Conservation (phyloP, 2,113 vertebrate genomes). For the Myiozetetes cayanensis region DNA sequence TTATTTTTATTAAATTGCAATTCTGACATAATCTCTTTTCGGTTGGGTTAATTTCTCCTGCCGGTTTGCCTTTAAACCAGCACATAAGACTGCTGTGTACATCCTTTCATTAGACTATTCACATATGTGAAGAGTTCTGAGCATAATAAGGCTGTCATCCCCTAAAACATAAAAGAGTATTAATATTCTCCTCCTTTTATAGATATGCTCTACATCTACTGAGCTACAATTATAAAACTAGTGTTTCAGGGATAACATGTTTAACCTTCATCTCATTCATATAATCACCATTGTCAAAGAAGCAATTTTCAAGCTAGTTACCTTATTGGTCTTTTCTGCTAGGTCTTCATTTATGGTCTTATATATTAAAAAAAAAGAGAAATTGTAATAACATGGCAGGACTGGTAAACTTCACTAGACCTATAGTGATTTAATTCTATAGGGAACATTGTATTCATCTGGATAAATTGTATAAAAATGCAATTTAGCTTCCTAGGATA, state of each 20-base stretch:
- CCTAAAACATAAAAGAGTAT: background rate
- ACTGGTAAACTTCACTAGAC: background rate
- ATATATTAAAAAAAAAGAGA: background rate
- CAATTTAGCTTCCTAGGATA: background rate
- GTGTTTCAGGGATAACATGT: background rate
- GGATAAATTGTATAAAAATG: background rate
- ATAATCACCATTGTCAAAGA: background rate
- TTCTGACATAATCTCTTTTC: too few species aligned
- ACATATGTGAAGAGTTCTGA: background rate
- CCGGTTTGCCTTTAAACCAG: too few species aligned
- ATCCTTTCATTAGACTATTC: background rate
- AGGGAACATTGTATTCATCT: background rate
- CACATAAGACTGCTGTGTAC: background rate
- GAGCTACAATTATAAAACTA: background rate
- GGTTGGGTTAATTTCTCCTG: too few species aligned
- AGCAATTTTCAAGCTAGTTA: background rate
- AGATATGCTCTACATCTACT: background rate
- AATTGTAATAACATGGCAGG: background rate
- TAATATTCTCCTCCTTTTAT: background rate
- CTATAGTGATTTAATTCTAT: background rate
- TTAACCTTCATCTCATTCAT: background rate
- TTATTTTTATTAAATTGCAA: too few species aligned
- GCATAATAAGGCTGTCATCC: background rate
- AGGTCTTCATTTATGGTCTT: background rate
- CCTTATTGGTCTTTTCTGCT: background rate